These are phyloP conservation scores for Triplophysa bombifrons DNA, from an alignment of 2,797 vertebrate genomes.

Conservation along the genomic window DNA sequence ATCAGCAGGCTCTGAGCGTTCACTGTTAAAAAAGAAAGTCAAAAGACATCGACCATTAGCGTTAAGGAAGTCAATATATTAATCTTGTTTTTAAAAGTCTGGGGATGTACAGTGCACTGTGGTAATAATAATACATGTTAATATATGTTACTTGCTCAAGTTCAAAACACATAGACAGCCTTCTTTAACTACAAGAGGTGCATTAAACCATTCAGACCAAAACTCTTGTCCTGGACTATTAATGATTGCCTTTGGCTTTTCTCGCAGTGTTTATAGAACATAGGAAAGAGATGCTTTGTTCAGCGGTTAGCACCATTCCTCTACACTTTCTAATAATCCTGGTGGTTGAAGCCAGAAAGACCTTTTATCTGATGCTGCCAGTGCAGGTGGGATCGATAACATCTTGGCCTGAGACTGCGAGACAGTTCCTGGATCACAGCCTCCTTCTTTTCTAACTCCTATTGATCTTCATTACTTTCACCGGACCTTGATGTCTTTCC, in stretches of 20 bases:
- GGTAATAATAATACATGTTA: not conserved
- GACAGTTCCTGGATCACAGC: slow-evolving; percentile 77
- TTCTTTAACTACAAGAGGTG: not conserved
- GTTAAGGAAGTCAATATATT: not conserved
- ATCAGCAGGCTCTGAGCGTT: not conserved
- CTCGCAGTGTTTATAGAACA: slow-evolving; percentile 66
- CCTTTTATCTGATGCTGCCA: slow-evolving; percentile 77
- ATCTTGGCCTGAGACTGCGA: slow-evolving; percentile 76
- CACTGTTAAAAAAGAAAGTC: slow-evolving; percentile 4
- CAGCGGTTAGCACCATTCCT: slow-evolving; percentile 25
- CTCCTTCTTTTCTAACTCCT: slow-evolving; percentile 72
- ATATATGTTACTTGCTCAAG: not conserved
- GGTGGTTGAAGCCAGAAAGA: slow-evolving; percentile 49
- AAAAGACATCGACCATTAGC: not conserved
- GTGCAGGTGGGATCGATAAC: slow-evolving; percentile 77
- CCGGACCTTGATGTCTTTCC: slow-evolving; percentile 63
- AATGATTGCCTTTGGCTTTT: slow-evolving; percentile 38
- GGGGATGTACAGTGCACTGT: not conserved
- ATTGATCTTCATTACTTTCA: slow-evolving; percentile 81
- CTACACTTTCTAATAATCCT: slow-evolving; percentile 46
- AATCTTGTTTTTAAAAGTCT: not conserved
- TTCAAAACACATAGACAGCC: not conserved
- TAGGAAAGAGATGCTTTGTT: slow-evolving; percentile 55
- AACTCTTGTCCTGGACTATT: not conserved
- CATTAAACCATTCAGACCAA: not conserved